Evolutionary conservation across 1,140 invertebrate genomes (phyloP).

Genomic region (Semibalanus balanoides): DNA sequence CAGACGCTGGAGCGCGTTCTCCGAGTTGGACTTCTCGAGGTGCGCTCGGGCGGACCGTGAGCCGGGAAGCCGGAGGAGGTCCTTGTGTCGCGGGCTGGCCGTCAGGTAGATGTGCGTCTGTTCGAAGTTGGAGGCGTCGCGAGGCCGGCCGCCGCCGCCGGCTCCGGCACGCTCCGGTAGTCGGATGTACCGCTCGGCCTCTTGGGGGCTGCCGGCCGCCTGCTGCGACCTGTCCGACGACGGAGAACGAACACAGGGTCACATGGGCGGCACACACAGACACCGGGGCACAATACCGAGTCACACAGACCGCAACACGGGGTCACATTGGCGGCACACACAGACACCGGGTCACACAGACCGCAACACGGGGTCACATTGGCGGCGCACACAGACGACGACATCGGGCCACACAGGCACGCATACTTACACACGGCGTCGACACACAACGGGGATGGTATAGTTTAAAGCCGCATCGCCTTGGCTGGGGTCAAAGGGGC

Average conservation of each 20-base stretch:
- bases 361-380: too few relatives aligned
- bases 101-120: slow-evolving; percentile 25
- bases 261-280: slow-evolving; percentile 18
- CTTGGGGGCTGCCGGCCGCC: slow-evolving; percentile 14
- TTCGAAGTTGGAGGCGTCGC: slow-evolving; percentile 22
- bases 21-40: slow-evolving; percentile 27
- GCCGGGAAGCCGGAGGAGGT: slow-evolving; percentile 22
- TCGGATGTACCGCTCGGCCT: slow-evolving; percentile 23
- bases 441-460: too few relatives aligned
- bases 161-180: slow-evolving; percentile 17
- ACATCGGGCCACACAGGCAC: too few relatives aligned
- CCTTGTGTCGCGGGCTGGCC: slow-evolving; percentile 24
- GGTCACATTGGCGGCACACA: too few relatives aligned
- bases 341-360: too few relatives aligned
- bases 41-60: slow-evolving; percentile 20
- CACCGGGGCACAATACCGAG: too few relatives aligned
- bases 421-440: too few relatives aligned
- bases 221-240: slow-evolving; percentile 18
- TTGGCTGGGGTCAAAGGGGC: too few relatives aligned
- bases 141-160: slow-evolving; percentile 14
- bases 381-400: too few relatives aligned
- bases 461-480: too few relatives aligned
- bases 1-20: slow-evolving; percentile 28
- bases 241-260: slow-evolving; percentile 11
- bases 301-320: too few relatives aligned